A percentile compares a stretch with the other conserved stretches of the same genome.
Evolutionary conservation across 2,888 invertebrate species (phyloP).

Genomic region (Homarus gammarus): DNA sequence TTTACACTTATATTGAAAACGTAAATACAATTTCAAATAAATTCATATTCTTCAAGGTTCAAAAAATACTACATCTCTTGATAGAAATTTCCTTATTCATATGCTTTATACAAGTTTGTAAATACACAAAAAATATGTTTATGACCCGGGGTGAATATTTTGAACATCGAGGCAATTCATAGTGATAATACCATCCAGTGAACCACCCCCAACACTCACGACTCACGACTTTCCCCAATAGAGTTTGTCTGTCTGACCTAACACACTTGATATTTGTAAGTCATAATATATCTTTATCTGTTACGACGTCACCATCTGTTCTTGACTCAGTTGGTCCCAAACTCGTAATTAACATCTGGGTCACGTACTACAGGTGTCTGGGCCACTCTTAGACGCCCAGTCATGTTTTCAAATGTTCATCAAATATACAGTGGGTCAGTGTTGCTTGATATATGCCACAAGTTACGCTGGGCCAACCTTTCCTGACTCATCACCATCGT

Average conservation of each 20-base stretch:
- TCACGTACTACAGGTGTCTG: background rate
- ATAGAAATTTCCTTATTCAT: background rate
- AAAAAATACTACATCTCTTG: background rate
- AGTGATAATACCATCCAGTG: background rate
- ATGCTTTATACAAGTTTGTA: background rate
- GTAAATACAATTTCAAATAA: background rate
- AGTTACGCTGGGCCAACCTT: no score
- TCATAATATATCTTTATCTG: no score
- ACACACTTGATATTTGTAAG: no score
- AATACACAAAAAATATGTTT: background rate
- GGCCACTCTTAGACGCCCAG: background rate
- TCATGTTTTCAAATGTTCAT: no score
- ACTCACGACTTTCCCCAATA: no score
- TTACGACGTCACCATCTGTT: no score
- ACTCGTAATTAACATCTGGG: background rate
- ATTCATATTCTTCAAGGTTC: background rate
- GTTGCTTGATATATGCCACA: no score
- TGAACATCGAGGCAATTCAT: background rate
- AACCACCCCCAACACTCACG: background rate
- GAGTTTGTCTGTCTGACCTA: no score
- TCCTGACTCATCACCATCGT: no score
- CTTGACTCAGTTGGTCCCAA: no score
- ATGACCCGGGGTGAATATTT: background rate
- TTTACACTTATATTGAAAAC: background rate
- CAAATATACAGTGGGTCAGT: no score